phyloP scores from a whole-genome alignment of 2,797 vertebrate species.

The Trachops cirrhosus region DNA sequence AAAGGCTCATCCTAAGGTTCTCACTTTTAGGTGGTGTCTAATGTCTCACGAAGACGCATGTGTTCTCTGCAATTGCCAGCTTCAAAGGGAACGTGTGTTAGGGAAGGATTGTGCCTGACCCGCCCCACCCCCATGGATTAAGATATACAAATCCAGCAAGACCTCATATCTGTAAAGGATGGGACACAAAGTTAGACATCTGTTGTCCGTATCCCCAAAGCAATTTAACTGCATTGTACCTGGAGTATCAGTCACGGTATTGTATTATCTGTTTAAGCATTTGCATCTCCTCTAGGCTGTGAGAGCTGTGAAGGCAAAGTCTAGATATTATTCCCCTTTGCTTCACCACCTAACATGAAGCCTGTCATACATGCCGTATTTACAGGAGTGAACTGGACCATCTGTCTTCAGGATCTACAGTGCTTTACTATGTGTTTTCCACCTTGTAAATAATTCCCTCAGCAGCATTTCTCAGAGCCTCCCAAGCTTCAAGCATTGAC shows the following conservation, averaged over 20 bases:
- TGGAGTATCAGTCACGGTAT: not conserved
- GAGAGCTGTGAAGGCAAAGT: not conserved
- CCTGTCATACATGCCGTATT: not conserved
- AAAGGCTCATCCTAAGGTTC: not conserved
- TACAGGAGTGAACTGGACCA: not conserved
- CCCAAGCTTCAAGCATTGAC: not conserved
- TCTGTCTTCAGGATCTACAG: not conserved
- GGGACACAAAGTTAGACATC: not conserved
- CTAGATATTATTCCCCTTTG: not conserved
- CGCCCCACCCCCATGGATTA: not conserved
- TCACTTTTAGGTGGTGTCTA: not conserved
- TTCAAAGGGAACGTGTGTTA: not conserved
- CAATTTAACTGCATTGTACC: not conserved
- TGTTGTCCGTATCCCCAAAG: not conserved
- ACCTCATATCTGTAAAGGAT: not conserved
- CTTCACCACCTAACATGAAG: not conserved
- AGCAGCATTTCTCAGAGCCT: not conserved
- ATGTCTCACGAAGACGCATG: conserved; percentile 1
- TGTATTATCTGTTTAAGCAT: not conserved
- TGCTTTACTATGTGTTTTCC: not conserved
- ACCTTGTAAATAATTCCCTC: not conserved
- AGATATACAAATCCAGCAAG: not conserved
- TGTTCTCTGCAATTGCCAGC: not conserved
- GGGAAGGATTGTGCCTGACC: not conserved
- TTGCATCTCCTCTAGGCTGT: not conserved